Conservation (phyloP, 2,888 invertebrate species). For the Spodoptera littoralis region DNA sequence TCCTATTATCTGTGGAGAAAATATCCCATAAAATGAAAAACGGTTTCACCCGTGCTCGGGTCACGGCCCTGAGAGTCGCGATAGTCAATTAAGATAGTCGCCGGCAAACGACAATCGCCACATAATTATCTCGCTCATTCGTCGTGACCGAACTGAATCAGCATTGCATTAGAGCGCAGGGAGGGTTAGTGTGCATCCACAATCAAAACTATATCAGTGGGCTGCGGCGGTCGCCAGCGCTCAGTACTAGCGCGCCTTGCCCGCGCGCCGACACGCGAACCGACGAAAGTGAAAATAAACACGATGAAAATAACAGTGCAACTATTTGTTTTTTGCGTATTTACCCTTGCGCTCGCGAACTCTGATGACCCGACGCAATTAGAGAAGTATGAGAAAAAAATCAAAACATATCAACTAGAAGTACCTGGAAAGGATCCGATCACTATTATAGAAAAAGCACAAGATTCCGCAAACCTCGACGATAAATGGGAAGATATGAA, state of each 20-base stretch:
- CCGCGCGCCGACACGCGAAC: slow-evolving; percentile 78
- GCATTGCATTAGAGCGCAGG: slow-evolving; percentile 85
- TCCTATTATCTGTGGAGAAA: slow-evolving; percentile 79
- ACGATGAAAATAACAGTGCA: slow-evolving; percentile 83
- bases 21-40: slow-evolving; percentile 82
- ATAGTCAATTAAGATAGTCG: slow-evolving; percentile 85
- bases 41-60: slow-evolving; percentile 83
- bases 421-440: slow-evolving; percentile 89
- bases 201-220: slow-evolving; percentile 86
- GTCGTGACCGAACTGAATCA: slow-evolving; percentile 86
- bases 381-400: slow-evolving; percentile 76
- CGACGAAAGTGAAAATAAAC: slow-evolving; percentile 81
- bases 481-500: slow-evolving; percentile 67
- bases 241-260: slow-evolving; percentile 81
- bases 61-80: slow-evolving; percentile 84
- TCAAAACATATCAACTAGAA: slow-evolving; percentile 87
- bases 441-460: slow-evolving; percentile 87
- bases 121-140: slow-evolving; percentile 86
- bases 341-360: slow-evolving; percentile 70
- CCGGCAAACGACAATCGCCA: slow-evolving; percentile 82
- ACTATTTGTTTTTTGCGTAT: slow-evolving; percentile 71
- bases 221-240: slow-evolving; percentile 70
- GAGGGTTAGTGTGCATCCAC: slow-evolving; percentile 84
- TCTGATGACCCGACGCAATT: slow-evolving; percentile 74
- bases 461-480: slow-evolving; percentile 53